These are phyloP conservation scores for Popillia japonica DNA, from an alignment of 1,140 invertebrate species.

Conservation along the genomic window DNA sequence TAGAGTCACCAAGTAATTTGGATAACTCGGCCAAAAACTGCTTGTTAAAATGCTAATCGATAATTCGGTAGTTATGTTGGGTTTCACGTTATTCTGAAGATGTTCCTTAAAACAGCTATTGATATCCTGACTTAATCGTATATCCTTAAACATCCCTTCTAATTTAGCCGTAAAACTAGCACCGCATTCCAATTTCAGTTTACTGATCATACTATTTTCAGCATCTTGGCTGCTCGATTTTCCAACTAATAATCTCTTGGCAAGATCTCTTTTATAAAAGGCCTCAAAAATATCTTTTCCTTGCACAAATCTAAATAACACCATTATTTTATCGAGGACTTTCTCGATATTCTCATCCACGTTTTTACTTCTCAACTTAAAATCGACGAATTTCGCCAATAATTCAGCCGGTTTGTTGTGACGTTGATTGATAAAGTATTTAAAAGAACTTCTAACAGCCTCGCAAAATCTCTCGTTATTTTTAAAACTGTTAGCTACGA, in stretches of 20 bases:
- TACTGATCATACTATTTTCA: constrained; percentile 97
- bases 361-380: constrained; percentile 89
- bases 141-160: constrained; percentile 99
- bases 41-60: constrained; percentile 95
- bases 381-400: constrained; percentile 75
- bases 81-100: constrained; percentile 64
- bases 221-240: constrained; percentile 99
- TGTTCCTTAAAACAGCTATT: constrained; percentile 90
- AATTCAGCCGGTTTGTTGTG: constrained; percentile 97
- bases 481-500: constrained; percentile 89
- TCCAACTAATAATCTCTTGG: constrained; percentile 93
- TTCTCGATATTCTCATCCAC: constrained; percentile 96
- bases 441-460: constrained; percentile 94
- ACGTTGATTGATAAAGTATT: constrained; percentile 95
- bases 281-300: too few species aligned
- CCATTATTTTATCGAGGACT: constrained; percentile 97
- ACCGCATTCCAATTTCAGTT: constrained; percentile 97
- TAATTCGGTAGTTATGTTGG: constrained; percentile 75
- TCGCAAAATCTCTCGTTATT: constrained; percentile 93
- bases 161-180: constrained; percentile 95
- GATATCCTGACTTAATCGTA: constrained; percentile 96
- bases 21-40: constrained; percentile 99
- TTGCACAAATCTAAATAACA: constrained; percentile 97
- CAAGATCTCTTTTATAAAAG: constrained; percentile 97
- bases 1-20: constrained; percentile 86